Evolutionary conservation across 2,113 vertebrate species (phyloP), one percentile per base, ranked within the genome.

Genomic region (Phylloscopus trochilus): DNA sequence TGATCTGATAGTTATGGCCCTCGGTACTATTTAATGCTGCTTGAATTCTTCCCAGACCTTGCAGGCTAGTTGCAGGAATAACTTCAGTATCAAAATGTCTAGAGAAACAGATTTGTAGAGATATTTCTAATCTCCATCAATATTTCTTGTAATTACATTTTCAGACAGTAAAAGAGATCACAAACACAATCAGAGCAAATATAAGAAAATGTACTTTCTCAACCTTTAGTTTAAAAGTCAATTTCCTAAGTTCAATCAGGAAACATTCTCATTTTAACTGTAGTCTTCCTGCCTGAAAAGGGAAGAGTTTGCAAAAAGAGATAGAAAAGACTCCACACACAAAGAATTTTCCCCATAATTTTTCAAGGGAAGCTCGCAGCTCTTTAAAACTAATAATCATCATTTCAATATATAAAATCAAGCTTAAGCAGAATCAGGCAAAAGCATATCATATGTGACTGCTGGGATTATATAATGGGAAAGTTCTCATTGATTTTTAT

Each of bases 341-440:
- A 24, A 92, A 70, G 63, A 84, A 55, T 56, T 67, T 78, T 75
- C 47, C 37, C 66, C 52, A 27, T 68, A 47, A 92, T 95, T 97
- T 96, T 97, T 96, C 58, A 52, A 27, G 63, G 97, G 96, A 95
- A 97, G 62, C 88, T 96, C 10, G 2, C 73, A 82, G 95, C 44
- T 97, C 96, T 96, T 96, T 97, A 92, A 97, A 97, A 90, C 96
- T 97, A 96, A 97, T 97, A 97, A 96, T 83, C 35, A 95, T 94
- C 52, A 96, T 96, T 93, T 97, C 95, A 97, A 97, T 93, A 66
- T 70, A 94, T 90, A 94, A 97, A 97, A 97, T 88, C 87, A 92
- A 94, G 58, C 79, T 97, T 88, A 68, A 86, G 70, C 87, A 97
- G 91, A 94, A 94, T 87, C 53, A 67, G 90, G 89, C 80, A 90